Percentiles rank a stretch among this genome's conserved stretches.
Conservation (phyloP, 1,140 invertebrate species). For the Heliconius congener region DNA sequence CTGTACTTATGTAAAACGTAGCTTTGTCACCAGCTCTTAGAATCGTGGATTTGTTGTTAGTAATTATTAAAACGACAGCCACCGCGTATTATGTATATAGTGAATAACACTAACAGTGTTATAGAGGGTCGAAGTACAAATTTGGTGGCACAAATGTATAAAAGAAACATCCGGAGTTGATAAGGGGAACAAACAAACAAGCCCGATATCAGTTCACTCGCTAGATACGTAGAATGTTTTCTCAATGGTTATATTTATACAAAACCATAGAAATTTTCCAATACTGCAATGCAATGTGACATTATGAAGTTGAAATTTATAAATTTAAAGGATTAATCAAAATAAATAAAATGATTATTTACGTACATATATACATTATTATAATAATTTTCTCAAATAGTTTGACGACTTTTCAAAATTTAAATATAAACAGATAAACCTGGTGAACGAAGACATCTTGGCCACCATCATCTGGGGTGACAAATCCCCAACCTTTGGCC, state of each 20-base stretch:
- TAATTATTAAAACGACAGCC: background rate
- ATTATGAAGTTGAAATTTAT: background rate
- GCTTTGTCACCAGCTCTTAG: background rate
- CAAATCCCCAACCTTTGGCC: constrained; percentile 95
- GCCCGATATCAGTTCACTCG: constrained; percentile 74
- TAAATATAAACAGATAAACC: constrained; percentile 75
- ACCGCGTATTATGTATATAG: background rate
- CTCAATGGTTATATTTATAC: constrained; percentile 60
- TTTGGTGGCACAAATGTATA: constrained; percentile 76
- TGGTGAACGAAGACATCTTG: constrained; percentile 96
- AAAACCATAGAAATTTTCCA: constrained; percentile 32
- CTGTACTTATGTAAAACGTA: too few species aligned
- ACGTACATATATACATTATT: too few species aligned
- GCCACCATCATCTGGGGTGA: constrained; percentile 92
- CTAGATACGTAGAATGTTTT: constrained; percentile 70
- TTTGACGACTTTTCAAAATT: background rate
- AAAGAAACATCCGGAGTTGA: constrained; percentile 81
- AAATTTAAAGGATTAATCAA: background rate
- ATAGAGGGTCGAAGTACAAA: constrained; percentile 68
- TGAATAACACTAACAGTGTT: constrained; percentile 30
- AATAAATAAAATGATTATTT: background rate
- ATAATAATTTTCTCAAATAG: too few species aligned
- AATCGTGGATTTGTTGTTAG: background rate
- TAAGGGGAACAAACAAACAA: constrained; percentile 80
- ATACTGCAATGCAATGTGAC: constrained; percentile 11